These are phyloP conservation scores for Sardina pilchardus DNA, from an alignment of 2,113 vertebrate species.

Conservation along the genomic window DNA sequence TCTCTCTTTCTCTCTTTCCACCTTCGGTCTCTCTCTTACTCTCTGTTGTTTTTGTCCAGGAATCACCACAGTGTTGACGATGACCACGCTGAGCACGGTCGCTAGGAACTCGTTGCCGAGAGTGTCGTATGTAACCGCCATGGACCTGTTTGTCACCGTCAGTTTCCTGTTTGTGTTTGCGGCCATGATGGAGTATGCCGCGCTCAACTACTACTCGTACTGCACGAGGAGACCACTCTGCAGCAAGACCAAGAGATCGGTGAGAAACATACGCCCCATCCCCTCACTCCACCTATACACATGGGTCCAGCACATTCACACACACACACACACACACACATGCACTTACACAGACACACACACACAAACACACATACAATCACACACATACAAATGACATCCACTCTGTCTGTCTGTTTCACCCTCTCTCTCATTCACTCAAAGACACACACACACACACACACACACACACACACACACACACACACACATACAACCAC, in stretches of 20 bases:
- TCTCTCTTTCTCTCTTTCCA: neutral
- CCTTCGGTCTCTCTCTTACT: constrained; percentile 19
- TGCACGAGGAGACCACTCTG: constrained; percentile 74
- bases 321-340: neutral
- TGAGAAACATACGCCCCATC: constrained; percentile 58
- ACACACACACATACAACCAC: neutral
- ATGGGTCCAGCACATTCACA: neutral
- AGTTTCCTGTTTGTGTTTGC: constrained; percentile 98
- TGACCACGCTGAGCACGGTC: constrained; percentile 95
- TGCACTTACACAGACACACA: neutral
- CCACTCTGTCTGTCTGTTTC: no score
- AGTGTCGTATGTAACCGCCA: constrained; percentile 94
- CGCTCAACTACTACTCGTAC: constrained; percentile 89
- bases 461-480: neutral
- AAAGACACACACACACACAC: neutral
- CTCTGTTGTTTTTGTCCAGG: constrained; percentile 71
- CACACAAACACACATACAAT: neutral
- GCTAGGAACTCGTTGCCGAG: constrained; percentile 90
- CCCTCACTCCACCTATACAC: no score
- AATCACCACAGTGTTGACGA: constrained; percentile 94
- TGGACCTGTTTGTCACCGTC: constrained; percentile 97
- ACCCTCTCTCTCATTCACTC: neutral
- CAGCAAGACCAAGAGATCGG: constrained; percentile 79
- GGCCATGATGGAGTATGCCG: constrained; percentile 95
- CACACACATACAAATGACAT: neutral